phyloP scores from a whole-genome alignment of 2,113 vertebrate genomes.

The Odobenus rosmarus region DNA sequence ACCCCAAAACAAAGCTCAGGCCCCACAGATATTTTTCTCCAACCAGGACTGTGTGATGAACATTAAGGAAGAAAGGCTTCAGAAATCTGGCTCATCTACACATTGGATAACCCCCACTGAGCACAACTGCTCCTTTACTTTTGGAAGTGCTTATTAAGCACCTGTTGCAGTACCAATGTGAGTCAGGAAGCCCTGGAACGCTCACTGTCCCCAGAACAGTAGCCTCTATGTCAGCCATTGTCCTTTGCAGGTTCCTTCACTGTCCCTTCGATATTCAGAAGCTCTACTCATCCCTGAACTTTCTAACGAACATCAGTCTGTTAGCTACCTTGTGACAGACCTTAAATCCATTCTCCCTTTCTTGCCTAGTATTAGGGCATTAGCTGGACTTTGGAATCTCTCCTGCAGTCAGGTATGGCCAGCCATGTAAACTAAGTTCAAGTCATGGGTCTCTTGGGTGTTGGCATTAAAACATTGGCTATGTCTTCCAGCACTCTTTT shows the following conservation, averaged over 20 bases:
- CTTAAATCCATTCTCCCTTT: neutral
- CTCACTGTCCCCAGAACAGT: neutral
- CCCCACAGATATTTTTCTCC: neutral
- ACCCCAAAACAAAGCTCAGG: neutral
- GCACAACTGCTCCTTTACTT: neutral
- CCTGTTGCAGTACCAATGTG: neutral
- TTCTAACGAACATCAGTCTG: neutral
- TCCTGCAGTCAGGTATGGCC: neutral
- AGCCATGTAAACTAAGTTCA: neutral
- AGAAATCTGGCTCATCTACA: neutral
- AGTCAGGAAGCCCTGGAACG: neutral
- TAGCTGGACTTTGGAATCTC: neutral
- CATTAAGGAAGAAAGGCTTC: neutral
- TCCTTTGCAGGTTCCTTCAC: neutral
- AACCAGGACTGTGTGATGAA: neutral
- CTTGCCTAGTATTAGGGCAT: neutral
- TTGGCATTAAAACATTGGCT: neutral
- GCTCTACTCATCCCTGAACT: slow-evolving; percentile 1
- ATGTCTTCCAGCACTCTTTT: neutral
- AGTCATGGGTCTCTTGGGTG: neutral
- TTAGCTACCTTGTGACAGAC: neutral
- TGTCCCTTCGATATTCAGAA: neutral
- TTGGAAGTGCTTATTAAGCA: neutral
- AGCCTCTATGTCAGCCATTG: neutral
- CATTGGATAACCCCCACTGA: neutral